Evolutionary conservation across 2,113 vertebrate genomes (phyloP).

Genomic region (Microcebus tavaratra): DNA sequence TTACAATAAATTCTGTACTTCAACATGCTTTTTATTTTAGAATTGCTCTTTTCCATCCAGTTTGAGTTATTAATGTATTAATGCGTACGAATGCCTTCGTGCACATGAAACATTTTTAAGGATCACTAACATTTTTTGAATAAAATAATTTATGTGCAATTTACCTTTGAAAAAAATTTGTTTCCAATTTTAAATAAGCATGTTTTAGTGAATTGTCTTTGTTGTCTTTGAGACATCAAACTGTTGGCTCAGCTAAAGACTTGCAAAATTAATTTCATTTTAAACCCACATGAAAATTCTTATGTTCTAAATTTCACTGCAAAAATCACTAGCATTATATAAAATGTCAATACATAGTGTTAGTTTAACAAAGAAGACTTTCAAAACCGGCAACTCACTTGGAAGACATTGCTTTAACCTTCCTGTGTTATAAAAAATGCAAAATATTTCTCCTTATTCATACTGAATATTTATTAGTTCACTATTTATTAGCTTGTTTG

Average conservation of each 20-base stretch:
- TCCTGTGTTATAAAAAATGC: slow-evolving; percentile 41
- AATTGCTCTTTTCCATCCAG: neutral
- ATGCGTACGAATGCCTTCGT: neutral
- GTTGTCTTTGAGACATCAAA: slow-evolving; percentile 2
- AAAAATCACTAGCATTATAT: slow-evolving; percentile 20
- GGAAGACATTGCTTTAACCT: slow-evolving; percentile 64
- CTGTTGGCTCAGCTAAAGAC: neutral
- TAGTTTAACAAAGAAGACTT: slow-evolving; percentile 56
- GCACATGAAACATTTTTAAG: neutral
- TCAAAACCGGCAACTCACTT: slow-evolving; percentile 53
- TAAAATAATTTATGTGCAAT: neutral
- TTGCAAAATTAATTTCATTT: slow-evolving; percentile 33
- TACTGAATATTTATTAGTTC: slow-evolving; percentile 63
- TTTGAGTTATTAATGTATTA: neutral
- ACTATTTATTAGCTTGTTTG: slow-evolving; percentile 59
- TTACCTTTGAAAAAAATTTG: neutral
- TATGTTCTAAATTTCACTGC: neutral
- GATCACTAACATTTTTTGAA: neutral
- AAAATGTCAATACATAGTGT: neutral
- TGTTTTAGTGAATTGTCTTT: slow-evolving; percentile 43
- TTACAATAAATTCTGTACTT: neutral
- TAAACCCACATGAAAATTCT: neutral
- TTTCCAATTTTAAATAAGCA: neutral
- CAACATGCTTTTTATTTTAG: slow-evolving; percentile 6
- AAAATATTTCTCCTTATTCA: slow-evolving; percentile 35